These are phyloP conservation scores for Epirrhoe tristata DNA, from an alignment of 2,888 invertebrate species.

Conservation along the genomic window DNA sequence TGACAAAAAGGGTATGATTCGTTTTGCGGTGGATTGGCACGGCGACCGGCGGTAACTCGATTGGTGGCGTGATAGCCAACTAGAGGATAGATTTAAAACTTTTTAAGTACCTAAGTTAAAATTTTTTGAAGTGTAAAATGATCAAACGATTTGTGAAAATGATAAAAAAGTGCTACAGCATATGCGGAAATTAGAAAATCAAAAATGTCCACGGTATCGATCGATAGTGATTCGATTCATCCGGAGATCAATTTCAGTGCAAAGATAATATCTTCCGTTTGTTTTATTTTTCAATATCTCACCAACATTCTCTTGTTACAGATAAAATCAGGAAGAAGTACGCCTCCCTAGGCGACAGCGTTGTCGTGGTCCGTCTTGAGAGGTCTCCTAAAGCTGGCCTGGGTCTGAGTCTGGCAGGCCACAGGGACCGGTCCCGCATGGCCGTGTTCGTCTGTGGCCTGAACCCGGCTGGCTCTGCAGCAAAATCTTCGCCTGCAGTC, in stretches of 20 bases:
- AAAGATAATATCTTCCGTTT: no score
- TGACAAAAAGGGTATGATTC: slow-evolving; percentile 15
- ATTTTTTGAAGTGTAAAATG: no score
- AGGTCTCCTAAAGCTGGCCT: slow-evolving; percentile 91
- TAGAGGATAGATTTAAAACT: slow-evolving; percentile 7
- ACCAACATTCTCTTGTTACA: slow-evolving; percentile 66
- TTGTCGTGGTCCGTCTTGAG: slow-evolving; percentile 91
- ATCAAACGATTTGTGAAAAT: no score
- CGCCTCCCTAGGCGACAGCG: slow-evolving; percentile 89
- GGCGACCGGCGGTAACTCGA: slow-evolving; percentile 12
- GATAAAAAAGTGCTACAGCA: no score
- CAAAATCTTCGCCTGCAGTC: slow-evolving; percentile 89
- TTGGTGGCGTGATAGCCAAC: slow-evolving; percentile 2
- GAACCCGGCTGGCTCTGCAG: slow-evolving; percentile 94
- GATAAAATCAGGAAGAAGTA: slow-evolving; percentile 98
- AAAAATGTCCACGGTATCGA: no score
- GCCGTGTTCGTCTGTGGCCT: slow-evolving; percentile 98
- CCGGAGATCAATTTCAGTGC: no score
- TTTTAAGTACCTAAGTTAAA: background rate
- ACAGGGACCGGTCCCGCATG: slow-evolving; percentile 97
- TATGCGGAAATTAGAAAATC: no score
- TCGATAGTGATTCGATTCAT: no score
- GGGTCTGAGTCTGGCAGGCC: slow-evolving; percentile 97
- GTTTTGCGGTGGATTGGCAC: slow-evolving; percentile 5
- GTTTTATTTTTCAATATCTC: background rate